Percentiles rank a stretch among this genome's conserved stretches.
phyloP scores from a whole-genome alignment of 1,140 invertebrate genomes.

The Procambarus clarkii region DNA sequence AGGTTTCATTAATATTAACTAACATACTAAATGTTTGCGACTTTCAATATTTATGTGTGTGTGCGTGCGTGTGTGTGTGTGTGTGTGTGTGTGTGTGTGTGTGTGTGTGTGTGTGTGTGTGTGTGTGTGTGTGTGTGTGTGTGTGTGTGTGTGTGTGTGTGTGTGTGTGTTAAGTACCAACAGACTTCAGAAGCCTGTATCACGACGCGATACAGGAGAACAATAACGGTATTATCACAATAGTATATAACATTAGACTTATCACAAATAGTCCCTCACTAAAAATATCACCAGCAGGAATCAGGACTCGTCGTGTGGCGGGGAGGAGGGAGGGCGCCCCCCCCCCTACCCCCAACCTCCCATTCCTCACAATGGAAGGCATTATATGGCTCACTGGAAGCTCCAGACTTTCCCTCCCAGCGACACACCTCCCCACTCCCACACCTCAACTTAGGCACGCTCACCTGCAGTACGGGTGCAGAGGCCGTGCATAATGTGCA shows the following conservation, averaged over 20 bases:
- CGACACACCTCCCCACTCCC: not conserved
- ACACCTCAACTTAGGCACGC: not conserved
- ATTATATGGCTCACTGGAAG: not conserved
- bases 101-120: conserved; percentile 11
- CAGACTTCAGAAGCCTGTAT: not conserved
- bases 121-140: conserved; percentile 22
- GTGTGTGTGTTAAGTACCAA: no score
- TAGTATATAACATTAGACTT: not conserved
- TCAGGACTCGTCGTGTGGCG: not conserved
- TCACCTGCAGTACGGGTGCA: not conserved
- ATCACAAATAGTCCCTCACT: not conserved
- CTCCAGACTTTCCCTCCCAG: not conserved
- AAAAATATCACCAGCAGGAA: not conserved
- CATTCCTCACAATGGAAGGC: not conserved
- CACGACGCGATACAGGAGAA: not conserved
- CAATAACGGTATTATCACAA: not conserved
- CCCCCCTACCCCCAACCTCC: no score
- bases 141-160: conserved; percentile 27
- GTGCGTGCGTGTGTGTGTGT: no score
- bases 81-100: no score
- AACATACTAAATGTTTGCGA: no score
- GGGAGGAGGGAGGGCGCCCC: no score
- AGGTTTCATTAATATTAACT: no score
- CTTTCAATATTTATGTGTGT: no score
- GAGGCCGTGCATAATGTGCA: not conserved